Percentiles rank a stretch among this genome's conserved stretches.
Conservation (phyloP, 1,140 invertebrate genomes). For the Drosophila oshimai region DNA sequence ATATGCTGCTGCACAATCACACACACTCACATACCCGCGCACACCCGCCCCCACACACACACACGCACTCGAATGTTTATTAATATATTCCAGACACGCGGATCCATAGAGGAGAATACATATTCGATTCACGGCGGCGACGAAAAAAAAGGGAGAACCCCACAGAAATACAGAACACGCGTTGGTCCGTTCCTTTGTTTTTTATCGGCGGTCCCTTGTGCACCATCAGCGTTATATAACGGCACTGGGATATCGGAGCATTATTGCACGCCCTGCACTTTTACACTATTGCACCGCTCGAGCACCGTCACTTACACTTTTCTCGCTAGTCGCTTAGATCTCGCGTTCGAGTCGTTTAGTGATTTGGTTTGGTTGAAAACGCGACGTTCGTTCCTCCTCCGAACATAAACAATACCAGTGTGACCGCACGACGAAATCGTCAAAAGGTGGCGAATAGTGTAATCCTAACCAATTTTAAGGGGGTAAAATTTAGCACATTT, state of each 20-base stretch:
- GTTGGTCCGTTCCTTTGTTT: constrained; percentile 47
- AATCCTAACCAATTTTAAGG: no score
- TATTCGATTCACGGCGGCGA: constrained; percentile 44
- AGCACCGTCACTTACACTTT: constrained; percentile 60
- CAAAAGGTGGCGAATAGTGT: no score
- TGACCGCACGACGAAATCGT: no score
- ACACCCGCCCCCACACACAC: constrained; percentile 16
- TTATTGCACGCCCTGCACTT: no score
- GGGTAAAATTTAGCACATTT: no score
- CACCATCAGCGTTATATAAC: constrained; percentile 23
- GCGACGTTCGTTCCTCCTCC: background rate
- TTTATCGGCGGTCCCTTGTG: constrained; percentile 3
- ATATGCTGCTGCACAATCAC: constrained; percentile 23
- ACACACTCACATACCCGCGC: constrained; percentile 14
- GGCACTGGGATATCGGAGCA: background rate
- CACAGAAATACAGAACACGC: constrained; percentile 43
- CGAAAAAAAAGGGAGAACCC: constrained; percentile 1
- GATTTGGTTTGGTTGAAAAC: constrained; percentile 41
- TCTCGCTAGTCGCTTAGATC: constrained; percentile 37
- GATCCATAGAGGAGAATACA: constrained; percentile 30
- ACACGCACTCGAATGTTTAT: constrained; percentile 43
- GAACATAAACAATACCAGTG: background rate
- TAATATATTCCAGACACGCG: constrained; percentile 72
- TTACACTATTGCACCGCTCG: constrained; percentile 12
- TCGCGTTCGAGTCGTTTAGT: constrained; percentile 32